Evolutionary conservation across 2,113 vertebrate species (phyloP).

Genomic region (Crotophaga sulcirostris): DNA sequence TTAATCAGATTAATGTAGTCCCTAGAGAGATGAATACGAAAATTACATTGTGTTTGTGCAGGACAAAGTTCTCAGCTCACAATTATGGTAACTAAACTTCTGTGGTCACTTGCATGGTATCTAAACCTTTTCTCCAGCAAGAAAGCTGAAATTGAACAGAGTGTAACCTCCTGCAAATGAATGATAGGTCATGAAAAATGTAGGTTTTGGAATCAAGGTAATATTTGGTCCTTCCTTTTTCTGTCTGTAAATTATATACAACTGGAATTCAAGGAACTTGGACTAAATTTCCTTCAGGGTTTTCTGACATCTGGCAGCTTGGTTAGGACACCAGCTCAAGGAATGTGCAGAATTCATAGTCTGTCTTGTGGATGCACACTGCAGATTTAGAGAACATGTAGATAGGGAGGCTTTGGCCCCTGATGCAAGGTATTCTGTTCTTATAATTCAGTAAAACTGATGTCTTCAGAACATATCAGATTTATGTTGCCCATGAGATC

Average conservation of each 20-base stretch:
- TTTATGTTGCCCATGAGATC: not conserved
- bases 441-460: constrained; percentile 13
- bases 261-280: not conserved
- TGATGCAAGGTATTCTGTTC: not conserved
- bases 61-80: not conserved
- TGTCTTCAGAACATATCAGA: not conserved
- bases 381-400: not conserved
- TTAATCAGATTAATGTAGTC: not conserved
- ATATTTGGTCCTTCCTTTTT: not conserved
- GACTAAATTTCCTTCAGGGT: constrained; percentile 19
- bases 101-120: not conserved
- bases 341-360: not conserved
- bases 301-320: constrained; percentile 23
- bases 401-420: not conserved
- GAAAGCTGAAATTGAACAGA: not conserved
- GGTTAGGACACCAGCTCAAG: not conserved
- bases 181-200: not conserved
- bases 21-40: not conserved
- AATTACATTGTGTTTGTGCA: not conserved
- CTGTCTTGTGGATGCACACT: not conserved
- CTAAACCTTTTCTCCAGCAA: not conserved
- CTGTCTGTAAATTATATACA: not conserved
- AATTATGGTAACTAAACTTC: not conserved
- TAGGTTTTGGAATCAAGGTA: not conserved
- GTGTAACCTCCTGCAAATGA: not conserved